Conservation (phyloP, 2,113 vertebrate genomes). For the Archocentrus centrarchus region DNA sequence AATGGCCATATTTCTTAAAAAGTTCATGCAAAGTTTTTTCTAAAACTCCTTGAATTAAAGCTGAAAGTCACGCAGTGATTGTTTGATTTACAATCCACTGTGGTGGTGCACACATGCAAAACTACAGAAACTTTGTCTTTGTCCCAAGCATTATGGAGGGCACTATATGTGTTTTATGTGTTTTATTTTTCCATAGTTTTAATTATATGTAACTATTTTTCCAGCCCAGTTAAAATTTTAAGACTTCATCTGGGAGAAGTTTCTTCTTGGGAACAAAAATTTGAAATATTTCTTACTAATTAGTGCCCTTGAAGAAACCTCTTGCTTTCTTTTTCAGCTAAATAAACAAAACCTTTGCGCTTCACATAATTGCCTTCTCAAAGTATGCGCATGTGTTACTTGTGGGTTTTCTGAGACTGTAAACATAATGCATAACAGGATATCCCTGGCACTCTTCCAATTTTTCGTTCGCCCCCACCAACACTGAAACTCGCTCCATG, state of each 20-base stretch:
- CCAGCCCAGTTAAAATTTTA: neutral
- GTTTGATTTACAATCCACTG: too few relatives aligned
- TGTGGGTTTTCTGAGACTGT: neutral
- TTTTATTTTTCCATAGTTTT: neutral
- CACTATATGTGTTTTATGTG: too few relatives aligned
- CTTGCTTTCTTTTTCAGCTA: fast-evolving
- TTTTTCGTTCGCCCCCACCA: slow-evolving; percentile 14
- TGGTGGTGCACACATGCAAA: too few relatives aligned
- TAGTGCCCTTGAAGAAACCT: neutral
- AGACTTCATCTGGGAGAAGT: neutral
- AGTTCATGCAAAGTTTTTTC: too few relatives aligned
- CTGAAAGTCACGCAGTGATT: too few relatives aligned
- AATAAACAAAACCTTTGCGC: neutral
- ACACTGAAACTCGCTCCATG: slow-evolving; percentile 7
- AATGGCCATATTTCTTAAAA: too few relatives aligned
- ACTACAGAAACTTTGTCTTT: too few relatives aligned
- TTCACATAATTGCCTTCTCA: neutral
- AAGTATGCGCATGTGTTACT: neutral
- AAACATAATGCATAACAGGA: neutral
- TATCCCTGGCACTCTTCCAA: slow-evolving; percentile 17
- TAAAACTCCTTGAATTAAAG: too few relatives aligned
- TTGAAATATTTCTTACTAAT: neutral
- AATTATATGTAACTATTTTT: neutral
- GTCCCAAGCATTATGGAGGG: too few relatives aligned
- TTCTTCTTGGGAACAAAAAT: neutral